These are phyloP conservation scores for Globia sparganii DNA, from an alignment of 2,888 invertebrate species.

Conservation along the genomic window DNA sequence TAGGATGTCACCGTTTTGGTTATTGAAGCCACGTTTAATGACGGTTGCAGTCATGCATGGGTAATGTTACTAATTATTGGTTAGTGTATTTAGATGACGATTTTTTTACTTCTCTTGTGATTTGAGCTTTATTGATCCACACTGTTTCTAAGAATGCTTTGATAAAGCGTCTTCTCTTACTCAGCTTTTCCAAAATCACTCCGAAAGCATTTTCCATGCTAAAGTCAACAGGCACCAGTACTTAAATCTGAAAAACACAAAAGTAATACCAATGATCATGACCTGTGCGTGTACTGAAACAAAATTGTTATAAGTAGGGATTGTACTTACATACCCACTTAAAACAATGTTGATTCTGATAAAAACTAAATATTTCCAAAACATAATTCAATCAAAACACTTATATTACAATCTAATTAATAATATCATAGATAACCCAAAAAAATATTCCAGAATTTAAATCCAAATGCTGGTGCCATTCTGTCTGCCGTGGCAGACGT, in stretches of 20 bases:
- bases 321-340: too few species aligned
- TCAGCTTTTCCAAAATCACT: neutral
- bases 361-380: constrained; percentile 23
- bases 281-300: neutral
- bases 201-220: neutral
- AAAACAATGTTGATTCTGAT: neutral
- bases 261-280: neutral
- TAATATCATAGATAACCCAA: constrained; percentile 68
- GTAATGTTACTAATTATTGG: neutral
- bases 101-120: neutral
- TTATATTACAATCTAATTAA: constrained; percentile 57
- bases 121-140: neutral
- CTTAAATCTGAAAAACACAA: neutral
- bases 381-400: constrained; percentile 23
- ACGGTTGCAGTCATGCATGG: constrained; percentile 32
- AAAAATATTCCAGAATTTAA: constrained; percentile 74
- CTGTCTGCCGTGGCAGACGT: constrained; percentile 87
- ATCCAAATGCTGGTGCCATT: constrained; percentile 81
- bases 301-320: too few species aligned
- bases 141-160: neutral
- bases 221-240: too few species aligned
- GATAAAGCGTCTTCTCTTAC: neutral
- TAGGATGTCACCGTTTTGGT: constrained; percentile 37
- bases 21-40: constrained; percentile 8
- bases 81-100: neutral